A percentile compares a stretch with the other conserved stretches of the same genome.
Evolutionary conservation across 2,888 invertebrate species (phyloP).

Genomic region (Aporophyla nigra): DNA sequence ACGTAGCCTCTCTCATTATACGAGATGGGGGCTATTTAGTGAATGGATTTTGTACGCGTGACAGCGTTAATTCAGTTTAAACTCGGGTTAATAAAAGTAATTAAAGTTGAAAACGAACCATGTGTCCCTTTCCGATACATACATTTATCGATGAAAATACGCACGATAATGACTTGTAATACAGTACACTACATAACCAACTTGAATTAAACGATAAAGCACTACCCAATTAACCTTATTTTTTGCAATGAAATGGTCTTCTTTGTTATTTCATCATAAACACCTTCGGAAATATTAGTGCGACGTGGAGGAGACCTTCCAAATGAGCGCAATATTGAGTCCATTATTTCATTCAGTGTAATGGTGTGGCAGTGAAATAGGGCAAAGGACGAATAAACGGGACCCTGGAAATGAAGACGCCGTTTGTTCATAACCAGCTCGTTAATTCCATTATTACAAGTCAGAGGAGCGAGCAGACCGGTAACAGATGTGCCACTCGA

Average conservation of each 20-base stretch:
- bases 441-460: slow-evolving; percentile 90
- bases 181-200: slow-evolving; percentile 3
- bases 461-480: slow-evolving; percentile 86
- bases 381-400: slow-evolving; percentile 86
- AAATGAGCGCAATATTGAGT: slow-evolving; percentile 83
- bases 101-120: slow-evolving; percentile 72
- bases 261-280: slow-evolving; percentile 77
- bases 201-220: slow-evolving; percentile 12
- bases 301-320: slow-evolving; percentile 80
- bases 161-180: slow-evolving; percentile 22
- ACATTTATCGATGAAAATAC: slow-evolving; percentile 39
- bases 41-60: slow-evolving; percentile 84
- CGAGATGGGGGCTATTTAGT: slow-evolving; percentile 84
- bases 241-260: slow-evolving; percentile 64
- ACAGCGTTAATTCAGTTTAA: slow-evolving; percentile 80
- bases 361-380: slow-evolving; percentile 89
- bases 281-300: slow-evolving; percentile 81
- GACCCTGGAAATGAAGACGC: slow-evolving; percentile 89
- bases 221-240: background rate
- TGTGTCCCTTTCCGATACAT: slow-evolving; percentile 43
- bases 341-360: slow-evolving; percentile 88
- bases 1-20: slow-evolving; percentile 84
- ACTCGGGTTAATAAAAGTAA: slow-evolving; percentile 79
- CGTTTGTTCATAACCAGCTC: slow-evolving; percentile 91
- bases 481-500: slow-evolving; percentile 89